Percentiles rank a stretch among this genome's conserved stretches.
Evolutionary conservation across 2,113 vertebrate species (phyloP).

Genomic region (Lucifuga dentata): DNA sequence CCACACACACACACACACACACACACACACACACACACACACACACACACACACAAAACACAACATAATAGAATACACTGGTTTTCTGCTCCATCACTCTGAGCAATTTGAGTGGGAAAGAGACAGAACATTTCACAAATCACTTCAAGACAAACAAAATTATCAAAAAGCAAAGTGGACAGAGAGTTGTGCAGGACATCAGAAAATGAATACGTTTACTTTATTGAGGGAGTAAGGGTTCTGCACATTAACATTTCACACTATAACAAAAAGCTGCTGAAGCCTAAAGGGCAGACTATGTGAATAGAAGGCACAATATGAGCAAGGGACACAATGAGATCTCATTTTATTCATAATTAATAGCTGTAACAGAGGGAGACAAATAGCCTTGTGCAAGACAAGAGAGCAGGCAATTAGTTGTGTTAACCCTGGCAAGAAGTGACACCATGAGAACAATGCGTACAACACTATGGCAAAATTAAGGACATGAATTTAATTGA

Average conservation of each 20-base stretch:
- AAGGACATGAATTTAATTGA: slow-evolving; percentile 4
- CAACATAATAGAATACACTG: slow-evolving; percentile 36
- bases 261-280: slow-evolving; percentile 12
- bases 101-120: slow-evolving; percentile 63
- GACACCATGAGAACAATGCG: slow-evolving; percentile 34
- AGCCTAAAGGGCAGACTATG: slow-evolving; percentile 19
- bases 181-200: slow-evolving; percentile 25
- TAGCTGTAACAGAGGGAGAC: slow-evolving; percentile 48
- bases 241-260: slow-evolving; percentile 3
- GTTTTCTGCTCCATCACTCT: slow-evolving; percentile 62
- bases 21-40: slow-evolving; percentile 14
- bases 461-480: slow-evolving; percentile 16
- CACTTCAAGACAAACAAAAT: slow-evolving; percentile 44
- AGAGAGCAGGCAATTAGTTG: slow-evolving; percentile 48
- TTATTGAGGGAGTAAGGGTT: not conserved
- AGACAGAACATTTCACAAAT: slow-evolving; percentile 52
- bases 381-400: slow-evolving; percentile 41
- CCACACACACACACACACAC: slow-evolving; percentile 20
- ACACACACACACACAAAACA: slow-evolving; percentile 4
- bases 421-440: slow-evolving; percentile 40
- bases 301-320: slow-evolving; percentile 30
- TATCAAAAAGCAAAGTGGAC: slow-evolving; percentile 39
- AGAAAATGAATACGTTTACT: slow-evolving; percentile 10
- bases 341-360: slow-evolving; percentile 57
- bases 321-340: slow-evolving; percentile 27